Evolutionary conservation across 1,140 invertebrate species (phyloP).

Genomic region (Drosophila suzukii): DNA sequence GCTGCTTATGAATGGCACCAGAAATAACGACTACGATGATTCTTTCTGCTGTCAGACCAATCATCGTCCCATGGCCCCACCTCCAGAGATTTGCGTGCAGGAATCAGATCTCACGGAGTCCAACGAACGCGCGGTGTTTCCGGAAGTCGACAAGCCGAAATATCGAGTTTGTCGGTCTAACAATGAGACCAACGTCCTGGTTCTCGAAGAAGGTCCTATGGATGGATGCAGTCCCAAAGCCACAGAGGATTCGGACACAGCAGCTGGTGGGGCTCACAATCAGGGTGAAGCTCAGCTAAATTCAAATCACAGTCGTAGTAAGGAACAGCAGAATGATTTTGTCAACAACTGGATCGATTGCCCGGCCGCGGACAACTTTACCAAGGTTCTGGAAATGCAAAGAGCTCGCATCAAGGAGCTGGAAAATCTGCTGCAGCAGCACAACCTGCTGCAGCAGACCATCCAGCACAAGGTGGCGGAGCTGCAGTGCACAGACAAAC

Average conservation of each 20-base stretch:
- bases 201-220: slow-evolving; percentile 16
- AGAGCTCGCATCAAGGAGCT: slow-evolving; percentile 41
- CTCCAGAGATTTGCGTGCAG: slow-evolving; percentile 44
- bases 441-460: slow-evolving; percentile 39
- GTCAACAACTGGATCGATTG: background rate
- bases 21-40: slow-evolving; percentile 1
- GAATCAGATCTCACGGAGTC: slow-evolving; percentile 39
- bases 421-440: slow-evolving; percentile 39
- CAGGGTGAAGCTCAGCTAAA: background rate
- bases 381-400: slow-evolving; percentile 26
- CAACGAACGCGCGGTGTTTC: slow-evolving; percentile 35
- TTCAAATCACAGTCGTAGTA: background rate
- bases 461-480: slow-evolving; percentile 57
- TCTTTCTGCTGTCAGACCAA: slow-evolving; percentile 4
- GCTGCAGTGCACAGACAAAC: slow-evolving; percentile 19
- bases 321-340: background rate
- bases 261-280: background rate
- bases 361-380: slow-evolving; percentile 5
- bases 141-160: slow-evolving; percentile 39
- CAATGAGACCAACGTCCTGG: slow-evolving; percentile 40
- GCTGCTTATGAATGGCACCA: slow-evolving; percentile 42
- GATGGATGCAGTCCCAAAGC: background rate
- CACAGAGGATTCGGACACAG: too few relatives aligned
- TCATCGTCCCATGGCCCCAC: background rate
- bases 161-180: slow-evolving; percentile 40